phyloP scores from a whole-genome alignment of 2,797 vertebrate species.

The Clamator glandarius region DNA sequence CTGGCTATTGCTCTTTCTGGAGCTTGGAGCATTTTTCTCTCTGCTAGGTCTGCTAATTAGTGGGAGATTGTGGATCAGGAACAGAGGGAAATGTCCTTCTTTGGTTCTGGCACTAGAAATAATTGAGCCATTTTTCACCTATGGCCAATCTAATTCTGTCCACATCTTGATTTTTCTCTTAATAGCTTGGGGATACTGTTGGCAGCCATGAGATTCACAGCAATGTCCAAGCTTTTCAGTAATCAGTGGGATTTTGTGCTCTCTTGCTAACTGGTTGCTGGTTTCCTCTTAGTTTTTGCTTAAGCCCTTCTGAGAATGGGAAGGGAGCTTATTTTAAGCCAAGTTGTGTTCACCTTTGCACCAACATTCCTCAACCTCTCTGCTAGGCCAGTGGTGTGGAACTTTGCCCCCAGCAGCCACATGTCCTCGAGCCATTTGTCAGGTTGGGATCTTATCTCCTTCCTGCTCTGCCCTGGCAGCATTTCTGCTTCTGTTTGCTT shows the following conservation, averaged over 20 bases:
- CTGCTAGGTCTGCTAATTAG: conserved; percentile 23
- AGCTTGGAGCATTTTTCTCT: conserved; percentile 17
- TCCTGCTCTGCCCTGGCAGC: background rate
- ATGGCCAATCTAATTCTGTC: conserved; percentile 25
- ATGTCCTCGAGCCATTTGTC: accelerated
- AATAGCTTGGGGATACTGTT: conserved; percentile 10
- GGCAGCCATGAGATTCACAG: conserved; percentile 6
- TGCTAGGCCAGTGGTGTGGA: background rate
- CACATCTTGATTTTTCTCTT: conserved; percentile 55
- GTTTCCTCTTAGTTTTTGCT: background rate
- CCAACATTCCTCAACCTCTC: accelerated
- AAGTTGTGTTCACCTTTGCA: accelerated
- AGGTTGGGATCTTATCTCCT: accelerated
- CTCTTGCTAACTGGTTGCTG: background rate
- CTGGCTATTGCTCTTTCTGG: background rate
- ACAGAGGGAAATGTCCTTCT: conserved; percentile 44
- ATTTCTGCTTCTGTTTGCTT: background rate
- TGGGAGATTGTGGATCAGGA: conserved; percentile 40
- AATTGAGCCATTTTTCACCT: conserved; percentile 68
- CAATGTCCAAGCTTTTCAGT: conserved; percentile 16
- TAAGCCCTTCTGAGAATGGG: background rate
- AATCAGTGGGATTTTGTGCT: background rate
- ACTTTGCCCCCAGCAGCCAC: accelerated
- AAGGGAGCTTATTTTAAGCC: background rate
- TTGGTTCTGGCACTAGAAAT: conserved; percentile 48